Conservation (phyloP, 2,113 vertebrate species). For the Speoplatyrhinus poulsoni region DNA sequence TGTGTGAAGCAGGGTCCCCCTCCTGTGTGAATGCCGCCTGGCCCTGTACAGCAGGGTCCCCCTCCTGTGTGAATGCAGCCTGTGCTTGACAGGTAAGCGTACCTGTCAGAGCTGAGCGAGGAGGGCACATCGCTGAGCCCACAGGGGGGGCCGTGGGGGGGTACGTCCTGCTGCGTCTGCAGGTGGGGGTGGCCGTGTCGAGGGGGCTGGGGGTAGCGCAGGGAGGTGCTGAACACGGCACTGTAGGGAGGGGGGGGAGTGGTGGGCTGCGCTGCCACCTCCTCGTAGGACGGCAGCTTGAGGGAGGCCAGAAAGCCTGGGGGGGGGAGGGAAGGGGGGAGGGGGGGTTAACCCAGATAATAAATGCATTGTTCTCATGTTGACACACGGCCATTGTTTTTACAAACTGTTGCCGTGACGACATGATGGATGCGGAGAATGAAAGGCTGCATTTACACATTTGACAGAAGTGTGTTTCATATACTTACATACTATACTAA, state of each 20-base stretch:
- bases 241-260: slow-evolving; percentile 93
- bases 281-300: slow-evolving; percentile 93
- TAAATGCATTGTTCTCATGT: not conserved
- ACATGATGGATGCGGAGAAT: too few relatives aligned
- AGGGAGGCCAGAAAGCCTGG: slow-evolving; percentile 90
- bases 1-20: too few relatives aligned
- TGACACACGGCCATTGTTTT: too few relatives aligned
- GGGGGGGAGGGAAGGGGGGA: too few relatives aligned
- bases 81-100: not conserved
- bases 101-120: slow-evolving; percentile 83
- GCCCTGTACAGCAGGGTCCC: too few relatives aligned
- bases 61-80: not conserved
- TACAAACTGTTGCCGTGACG: too few relatives aligned
- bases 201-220: slow-evolving; percentile 67
- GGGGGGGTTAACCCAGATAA: not conserved
- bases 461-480: not conserved
- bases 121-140: slow-evolving; percentile 70
- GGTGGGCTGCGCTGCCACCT: slow-evolving; percentile 87
- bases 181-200: slow-evolving; percentile 52
- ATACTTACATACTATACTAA: not conserved
- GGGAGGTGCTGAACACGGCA: slow-evolving; percentile 65
- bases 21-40: too few relatives aligned
- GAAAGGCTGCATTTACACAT: too few relatives aligned
- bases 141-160: slow-evolving; percentile 58
- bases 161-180: slow-evolving; percentile 58